Evolutionary conservation across 2,888 invertebrate genomes (phyloP).

Genomic region (Pimpla rufipes): DNA sequence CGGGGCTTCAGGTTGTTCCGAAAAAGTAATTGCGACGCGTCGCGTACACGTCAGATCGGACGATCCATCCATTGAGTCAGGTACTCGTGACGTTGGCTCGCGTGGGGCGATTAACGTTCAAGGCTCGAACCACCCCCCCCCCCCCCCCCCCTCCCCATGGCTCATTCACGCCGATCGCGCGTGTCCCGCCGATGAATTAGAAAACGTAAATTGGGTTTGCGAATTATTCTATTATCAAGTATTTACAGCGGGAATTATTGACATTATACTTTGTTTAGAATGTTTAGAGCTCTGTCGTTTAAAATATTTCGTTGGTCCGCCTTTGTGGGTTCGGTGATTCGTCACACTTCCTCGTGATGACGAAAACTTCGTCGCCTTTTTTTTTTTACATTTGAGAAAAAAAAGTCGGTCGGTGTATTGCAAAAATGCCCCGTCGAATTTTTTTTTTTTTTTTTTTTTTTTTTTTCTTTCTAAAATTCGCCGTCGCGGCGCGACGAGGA

Average conservation of each 20-base stretch:
- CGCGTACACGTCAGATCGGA: constrained; percentile 66
- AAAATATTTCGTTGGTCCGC: constrained; percentile 66
- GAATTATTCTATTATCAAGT: constrained; percentile 21
- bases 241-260: constrained; percentile 26
- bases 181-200: neutral
- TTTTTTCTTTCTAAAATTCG: too few species aligned
- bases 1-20: neutral
- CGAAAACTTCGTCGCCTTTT: constrained; percentile 10
- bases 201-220: constrained; percentile 18
- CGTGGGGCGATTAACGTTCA: constrained; percentile 47
- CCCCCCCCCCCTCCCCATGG: too few species aligned
- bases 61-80: constrained; percentile 54
- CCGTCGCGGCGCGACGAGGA: neutral
- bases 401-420: constrained; percentile 5
- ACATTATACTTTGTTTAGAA: constrained; percentile 41
- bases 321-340: constrained; percentile 12
- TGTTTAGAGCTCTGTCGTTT: constrained; percentile 56
- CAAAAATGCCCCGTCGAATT: constrained; percentile 17
- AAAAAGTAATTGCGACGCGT: constrained; percentile 33
- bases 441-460: too few species aligned
- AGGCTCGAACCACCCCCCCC: neutral
- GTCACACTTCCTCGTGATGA: constrained; percentile 8
- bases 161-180: neutral
- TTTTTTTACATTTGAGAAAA: constrained; percentile 21
- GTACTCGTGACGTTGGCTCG: constrained; percentile 22